These are phyloP conservation scores for Pseudochromis fuscus DNA, from an alignment of 2,797 vertebrate species.

Conservation along the genomic window DNA sequence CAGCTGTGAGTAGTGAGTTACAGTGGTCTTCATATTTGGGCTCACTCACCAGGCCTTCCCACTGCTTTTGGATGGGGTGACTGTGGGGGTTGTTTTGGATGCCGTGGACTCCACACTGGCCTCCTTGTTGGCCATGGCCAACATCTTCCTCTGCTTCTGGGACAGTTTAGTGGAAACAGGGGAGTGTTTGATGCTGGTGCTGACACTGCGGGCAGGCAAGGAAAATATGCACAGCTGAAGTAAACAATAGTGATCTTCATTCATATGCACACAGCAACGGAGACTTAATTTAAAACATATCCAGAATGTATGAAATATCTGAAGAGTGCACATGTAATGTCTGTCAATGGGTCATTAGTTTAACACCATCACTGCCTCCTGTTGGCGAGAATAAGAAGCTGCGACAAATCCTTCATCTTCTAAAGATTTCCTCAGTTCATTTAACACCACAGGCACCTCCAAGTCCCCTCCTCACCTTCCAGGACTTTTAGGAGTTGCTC, in stretches of 20 bases:
- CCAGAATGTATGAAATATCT: background rate
- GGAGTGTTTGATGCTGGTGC: conserved; percentile 78
- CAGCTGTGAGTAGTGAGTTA: background rate
- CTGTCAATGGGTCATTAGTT: background rate
- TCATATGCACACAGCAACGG: background rate
- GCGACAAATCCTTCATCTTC: background rate
- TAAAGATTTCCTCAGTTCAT: conserved; percentile 1
- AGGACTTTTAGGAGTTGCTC: conserved; percentile 89
- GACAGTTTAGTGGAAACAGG: conserved; percentile 90
- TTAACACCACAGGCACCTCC: background rate
- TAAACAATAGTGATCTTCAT: conserved; percentile 1
- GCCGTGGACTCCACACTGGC: conserved; percentile 79
- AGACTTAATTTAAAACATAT: background rate
- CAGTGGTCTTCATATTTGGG: conserved; percentile 18
- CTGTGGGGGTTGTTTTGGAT: conserved; percentile 71
- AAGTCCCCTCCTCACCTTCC: conserved; percentile 67
- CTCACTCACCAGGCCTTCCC: conserved; percentile 90
- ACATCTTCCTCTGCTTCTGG: conserved; percentile 98
- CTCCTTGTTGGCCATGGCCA: conserved; percentile 92
- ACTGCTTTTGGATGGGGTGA: conserved; percentile 82
- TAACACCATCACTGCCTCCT: background rate
- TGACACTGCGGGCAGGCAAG: conserved; percentile 51
- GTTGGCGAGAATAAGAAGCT: background rate
- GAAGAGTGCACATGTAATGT: background rate
- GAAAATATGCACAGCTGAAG: conserved; percentile 27